phyloP scores from a whole-genome alignment of 2,113 vertebrate genomes.

The Nyctereutes procyonoides region DNA sequence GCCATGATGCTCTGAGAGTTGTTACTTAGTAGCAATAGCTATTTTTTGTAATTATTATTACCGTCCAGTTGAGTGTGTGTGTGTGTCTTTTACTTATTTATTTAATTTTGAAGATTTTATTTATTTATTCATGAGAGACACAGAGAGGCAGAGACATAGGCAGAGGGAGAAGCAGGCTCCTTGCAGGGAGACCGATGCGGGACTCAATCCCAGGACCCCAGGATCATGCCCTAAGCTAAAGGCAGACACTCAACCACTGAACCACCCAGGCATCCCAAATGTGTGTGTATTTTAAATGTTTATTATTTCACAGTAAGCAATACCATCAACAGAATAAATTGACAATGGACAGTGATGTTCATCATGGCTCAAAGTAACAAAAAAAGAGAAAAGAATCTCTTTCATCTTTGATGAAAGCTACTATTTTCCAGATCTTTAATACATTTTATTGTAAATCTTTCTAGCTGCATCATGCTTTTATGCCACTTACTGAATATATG shows the following conservation, averaged over 20 bases:
- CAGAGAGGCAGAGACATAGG: too few relatives aligned
- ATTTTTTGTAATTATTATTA: constrained; percentile 29
- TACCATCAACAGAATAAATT: not conserved
- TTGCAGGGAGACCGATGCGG: too few relatives aligned
- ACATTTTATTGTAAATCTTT: constrained; percentile 3
- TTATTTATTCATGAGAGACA: too few relatives aligned
- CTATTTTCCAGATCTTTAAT: constrained; percentile 39
- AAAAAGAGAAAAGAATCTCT: not conserved
- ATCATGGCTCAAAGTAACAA: not conserved
- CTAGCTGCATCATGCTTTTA: not conserved
- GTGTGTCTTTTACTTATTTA: not conserved
- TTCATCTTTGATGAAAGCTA: constrained; percentile 21
- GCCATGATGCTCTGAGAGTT: not conserved
- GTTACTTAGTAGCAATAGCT: not conserved
- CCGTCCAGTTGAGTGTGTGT: not conserved
- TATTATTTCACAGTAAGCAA: not conserved
- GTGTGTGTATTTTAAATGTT: not conserved
- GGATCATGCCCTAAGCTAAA: too few relatives aligned
- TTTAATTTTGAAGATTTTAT: too few relatives aligned
- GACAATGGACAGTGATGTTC: not conserved
- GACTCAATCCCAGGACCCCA: too few relatives aligned
- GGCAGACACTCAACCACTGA: too few relatives aligned
- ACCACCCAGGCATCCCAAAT: not conserved
- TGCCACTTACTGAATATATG: not conserved
- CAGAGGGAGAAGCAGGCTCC: too few relatives aligned